A percentile compares a stretch with the other conserved stretches of the same genome.
Conservation (phyloP, 2,113 vertebrate species). For the Pteropus alecto region DNA sequence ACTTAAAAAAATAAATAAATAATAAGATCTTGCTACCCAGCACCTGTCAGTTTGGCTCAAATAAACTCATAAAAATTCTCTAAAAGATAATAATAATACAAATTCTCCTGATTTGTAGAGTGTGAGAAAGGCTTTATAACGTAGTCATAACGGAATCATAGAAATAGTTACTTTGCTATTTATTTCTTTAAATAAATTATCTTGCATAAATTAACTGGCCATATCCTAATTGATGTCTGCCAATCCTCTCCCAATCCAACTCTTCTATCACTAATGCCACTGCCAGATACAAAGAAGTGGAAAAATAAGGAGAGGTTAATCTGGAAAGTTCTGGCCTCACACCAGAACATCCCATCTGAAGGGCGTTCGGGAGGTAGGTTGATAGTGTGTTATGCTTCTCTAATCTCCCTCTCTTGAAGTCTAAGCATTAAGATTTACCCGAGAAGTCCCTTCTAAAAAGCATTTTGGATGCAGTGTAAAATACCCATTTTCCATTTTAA, state of each 20-base stretch:
- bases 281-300: background rate
- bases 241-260: background rate
- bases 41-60: too few species aligned
- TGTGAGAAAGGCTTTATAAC: background rate
- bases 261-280: background rate
- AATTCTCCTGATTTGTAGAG: constrained; percentile 40
- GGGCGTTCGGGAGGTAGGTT: background rate
- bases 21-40: too few species aligned
- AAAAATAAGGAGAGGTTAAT: background rate
- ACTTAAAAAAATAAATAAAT: background rate
- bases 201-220: background rate
- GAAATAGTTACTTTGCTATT: constrained; percentile 15
- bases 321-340: constrained; percentile 1
- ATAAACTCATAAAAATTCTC: too few species aligned
- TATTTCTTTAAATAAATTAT: constrained; percentile 18
- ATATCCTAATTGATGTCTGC: background rate
- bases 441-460: background rate
- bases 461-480: constrained; percentile 10
- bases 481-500: constrained; percentile 37
- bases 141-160: background rate
- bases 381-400: background rate
- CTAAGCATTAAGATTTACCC: constrained; percentile 13
- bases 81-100: background rate
- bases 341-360: background rate
- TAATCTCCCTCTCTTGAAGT: background rate